Evolutionary conservation across 2,797 vertebrate species (phyloP).

Genomic region (Melanotaenia boesemani): DNA sequence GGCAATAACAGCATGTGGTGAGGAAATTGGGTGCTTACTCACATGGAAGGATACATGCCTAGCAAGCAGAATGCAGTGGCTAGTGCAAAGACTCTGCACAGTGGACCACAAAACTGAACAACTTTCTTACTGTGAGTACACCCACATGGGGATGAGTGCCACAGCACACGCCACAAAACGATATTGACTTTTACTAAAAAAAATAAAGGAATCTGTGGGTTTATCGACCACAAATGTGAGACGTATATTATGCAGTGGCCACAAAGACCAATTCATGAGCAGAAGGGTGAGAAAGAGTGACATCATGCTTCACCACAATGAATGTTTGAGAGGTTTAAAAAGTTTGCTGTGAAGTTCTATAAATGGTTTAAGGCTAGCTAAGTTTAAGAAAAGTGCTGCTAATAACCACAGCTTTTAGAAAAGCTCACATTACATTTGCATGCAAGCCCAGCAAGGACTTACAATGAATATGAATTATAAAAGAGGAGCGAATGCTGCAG

Average conservation of each 20-base stretch:
- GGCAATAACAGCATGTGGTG: slow-evolving; percentile 77
- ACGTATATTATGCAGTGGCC: slow-evolving; percentile 7
- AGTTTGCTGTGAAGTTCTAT: slow-evolving; percentile 2
- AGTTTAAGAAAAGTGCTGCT: slow-evolving; percentile 26
- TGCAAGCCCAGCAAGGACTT: slow-evolving; percentile 45
- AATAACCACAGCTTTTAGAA: slow-evolving; percentile 32
- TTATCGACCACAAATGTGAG: slow-evolving; percentile 14
- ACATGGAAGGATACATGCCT: slow-evolving; percentile 65
- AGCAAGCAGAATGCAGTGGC: slow-evolving; percentile 60
- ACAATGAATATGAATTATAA: slow-evolving; percentile 67
- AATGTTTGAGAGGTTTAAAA: not conserved
- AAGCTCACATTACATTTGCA: slow-evolving; percentile 55
- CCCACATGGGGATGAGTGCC: slow-evolving; percentile 7
- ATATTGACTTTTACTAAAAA: slow-evolving; percentile 39
- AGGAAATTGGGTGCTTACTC: slow-evolving; percentile 75
- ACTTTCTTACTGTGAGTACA: slow-evolving; percentile 14
- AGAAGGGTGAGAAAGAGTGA: not conserved
- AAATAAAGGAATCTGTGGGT: slow-evolving; percentile 41
- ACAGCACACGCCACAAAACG: not conserved
- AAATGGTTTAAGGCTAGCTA: slow-evolving; percentile 18
- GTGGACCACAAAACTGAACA: slow-evolving; percentile 42
- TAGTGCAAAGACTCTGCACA: slow-evolving; percentile 31
- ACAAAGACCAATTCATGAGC: slow-evolving; percentile 3
- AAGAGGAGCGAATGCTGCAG: slow-evolving; percentile 52
- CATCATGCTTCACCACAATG: not conserved